Percentiles rank a stretch among this genome's conserved stretches.
Evolutionary conservation across 2,797 vertebrate species (phyloP).

Genomic region (Myotis findleyi): DNA sequence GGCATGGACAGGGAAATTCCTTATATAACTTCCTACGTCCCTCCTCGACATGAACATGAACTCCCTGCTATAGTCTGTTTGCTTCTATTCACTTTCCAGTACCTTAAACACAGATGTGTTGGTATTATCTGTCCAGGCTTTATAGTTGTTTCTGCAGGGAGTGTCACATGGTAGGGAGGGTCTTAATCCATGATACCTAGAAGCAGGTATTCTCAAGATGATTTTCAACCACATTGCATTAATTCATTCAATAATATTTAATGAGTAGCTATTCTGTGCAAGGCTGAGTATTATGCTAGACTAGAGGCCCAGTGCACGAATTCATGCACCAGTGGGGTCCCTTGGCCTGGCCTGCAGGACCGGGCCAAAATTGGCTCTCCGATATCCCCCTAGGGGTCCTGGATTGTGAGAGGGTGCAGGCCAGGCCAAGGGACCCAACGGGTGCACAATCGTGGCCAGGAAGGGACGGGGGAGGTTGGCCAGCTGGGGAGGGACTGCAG

Average conservation of each 20-base stretch:
- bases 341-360: no score
- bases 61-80: background rate
- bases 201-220: background rate
- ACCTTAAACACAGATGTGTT: background rate
- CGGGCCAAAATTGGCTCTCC: no score
- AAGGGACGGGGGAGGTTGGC: no score
- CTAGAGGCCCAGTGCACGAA: no score
- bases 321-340: no score
- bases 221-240: background rate
- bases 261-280: background rate
- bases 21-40: background rate
- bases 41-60: background rate
- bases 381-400: no score
- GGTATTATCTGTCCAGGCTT: background rate
- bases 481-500: no score
- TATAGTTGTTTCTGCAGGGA: background rate
- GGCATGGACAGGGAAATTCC: background rate
- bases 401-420: no score
- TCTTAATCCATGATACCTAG: background rate
- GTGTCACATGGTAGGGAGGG: background rate
- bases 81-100: background rate
- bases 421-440: no score
- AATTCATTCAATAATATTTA: conserved; percentile 16
- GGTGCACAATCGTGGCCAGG: no score
- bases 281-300: background rate